Percentiles rank a stretch among this genome's conserved stretches.
These are phyloP conservation scores for Pangasius macronema DNA, from an alignment of 2,797 vertebrate species.

Conservation along the genomic window DNA sequence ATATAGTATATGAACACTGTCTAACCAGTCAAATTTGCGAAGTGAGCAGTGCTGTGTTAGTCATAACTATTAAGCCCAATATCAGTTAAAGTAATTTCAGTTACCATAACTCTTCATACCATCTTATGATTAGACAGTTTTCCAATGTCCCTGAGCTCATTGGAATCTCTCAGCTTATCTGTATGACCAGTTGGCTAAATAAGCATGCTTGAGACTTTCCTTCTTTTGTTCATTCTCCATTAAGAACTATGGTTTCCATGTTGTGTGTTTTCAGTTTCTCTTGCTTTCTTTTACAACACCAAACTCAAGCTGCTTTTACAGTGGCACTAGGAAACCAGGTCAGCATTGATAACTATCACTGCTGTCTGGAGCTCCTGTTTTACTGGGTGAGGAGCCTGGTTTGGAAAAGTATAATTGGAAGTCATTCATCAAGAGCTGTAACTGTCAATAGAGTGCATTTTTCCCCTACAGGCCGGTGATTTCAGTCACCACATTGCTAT, in stretches of 20 bases:
- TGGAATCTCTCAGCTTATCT: constrained; percentile 57
- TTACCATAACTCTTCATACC: neutral
- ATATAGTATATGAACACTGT: neutral
- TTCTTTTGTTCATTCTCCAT: constrained; percentile 52
- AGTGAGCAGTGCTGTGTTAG: neutral
- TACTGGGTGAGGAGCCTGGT: constrained; percentile 26
- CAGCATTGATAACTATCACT: constrained; percentile 43
- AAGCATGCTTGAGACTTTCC: constrained; percentile 43
- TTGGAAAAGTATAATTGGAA: constrained; percentile 46
- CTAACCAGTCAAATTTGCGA: neutral
- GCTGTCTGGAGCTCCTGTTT: constrained; percentile 17
- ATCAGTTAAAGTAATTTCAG: neutral
- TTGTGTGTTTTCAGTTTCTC: constrained; percentile 29
- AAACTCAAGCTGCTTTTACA: constrained; percentile 12
- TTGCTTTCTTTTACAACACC: constrained; percentile 18
- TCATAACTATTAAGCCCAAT: neutral
- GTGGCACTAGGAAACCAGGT: constrained; percentile 33
- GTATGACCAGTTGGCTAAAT: constrained; percentile 45
- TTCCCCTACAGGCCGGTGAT: constrained; percentile 47
- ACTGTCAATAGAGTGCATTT: constrained; percentile 37
- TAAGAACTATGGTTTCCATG: constrained; percentile 26
- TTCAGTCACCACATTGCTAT: constrained; percentile 41
- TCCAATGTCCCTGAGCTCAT: constrained; percentile 3
- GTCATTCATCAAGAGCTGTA: constrained; percentile 35
- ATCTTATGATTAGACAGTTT: neutral